Conservation (phyloP, 2,888 invertebrate species). For the Phlogophora meticulosa region DNA sequence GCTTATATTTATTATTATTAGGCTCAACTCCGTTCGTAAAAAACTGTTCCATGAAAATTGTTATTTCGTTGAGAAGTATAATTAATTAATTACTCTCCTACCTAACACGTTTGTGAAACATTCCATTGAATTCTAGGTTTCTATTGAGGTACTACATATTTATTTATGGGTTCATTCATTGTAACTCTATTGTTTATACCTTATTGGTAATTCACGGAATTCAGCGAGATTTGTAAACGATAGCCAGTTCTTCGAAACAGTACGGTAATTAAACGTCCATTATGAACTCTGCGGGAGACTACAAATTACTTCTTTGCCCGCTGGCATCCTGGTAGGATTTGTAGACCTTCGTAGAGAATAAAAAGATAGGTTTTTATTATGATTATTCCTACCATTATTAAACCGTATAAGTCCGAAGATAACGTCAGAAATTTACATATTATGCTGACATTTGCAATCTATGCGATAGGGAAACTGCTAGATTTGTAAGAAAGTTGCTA, state of each 20-base stretch:
- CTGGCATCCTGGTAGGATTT: constrained; percentile 34
- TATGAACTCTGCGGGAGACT: constrained; percentile 49
- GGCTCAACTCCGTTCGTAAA: constrained; percentile 1
- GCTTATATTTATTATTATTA: neutral
- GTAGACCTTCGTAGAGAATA: neutral
- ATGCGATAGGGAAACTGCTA: too few relatives aligned
- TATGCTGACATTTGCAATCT: neutral
- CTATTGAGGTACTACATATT: neutral
- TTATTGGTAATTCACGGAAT: constrained; percentile 21
- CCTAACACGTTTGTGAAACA: neutral
- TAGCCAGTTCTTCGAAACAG: constrained; percentile 20
- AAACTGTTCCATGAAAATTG: constrained; percentile 3
- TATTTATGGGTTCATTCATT: constrained; percentile 17
- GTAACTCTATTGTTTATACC: constrained; percentile 5
- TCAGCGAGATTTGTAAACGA: constrained; percentile 22
- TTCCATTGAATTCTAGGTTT: constrained; percentile 10
- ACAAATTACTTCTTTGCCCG: constrained; percentile 24
- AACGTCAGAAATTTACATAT: neutral
- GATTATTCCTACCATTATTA: neutral
- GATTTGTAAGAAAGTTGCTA: too few relatives aligned
- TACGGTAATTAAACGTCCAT: constrained; percentile 41
- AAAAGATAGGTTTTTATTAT: neutral
- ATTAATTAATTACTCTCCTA: neutral
- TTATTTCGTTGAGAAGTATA: neutral
- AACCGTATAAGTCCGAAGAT: neutral